Percentiles rank a stretch among this genome's conserved stretches.
phyloP scores from a whole-genome alignment of 1,140 invertebrate species.

The Physella acuta region DNA sequence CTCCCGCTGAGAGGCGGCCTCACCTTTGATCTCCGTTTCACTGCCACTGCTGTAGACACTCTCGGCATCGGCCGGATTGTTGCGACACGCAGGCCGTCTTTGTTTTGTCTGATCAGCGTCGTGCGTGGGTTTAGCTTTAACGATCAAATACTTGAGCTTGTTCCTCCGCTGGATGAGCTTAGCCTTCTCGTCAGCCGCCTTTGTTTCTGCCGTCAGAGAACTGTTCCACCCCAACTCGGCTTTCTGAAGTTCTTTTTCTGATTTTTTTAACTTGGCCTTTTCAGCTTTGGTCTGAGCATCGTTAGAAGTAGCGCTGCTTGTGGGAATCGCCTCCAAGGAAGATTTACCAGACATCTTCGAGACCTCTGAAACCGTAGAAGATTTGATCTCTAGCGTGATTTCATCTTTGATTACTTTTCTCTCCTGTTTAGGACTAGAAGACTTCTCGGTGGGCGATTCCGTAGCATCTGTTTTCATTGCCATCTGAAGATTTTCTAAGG shows the following conservation, averaged over 20 bases:
- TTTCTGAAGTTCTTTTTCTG: conserved; percentile 13
- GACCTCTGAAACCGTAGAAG: too few species aligned
- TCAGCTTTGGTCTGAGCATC: background rate
- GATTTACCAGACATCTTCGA: too few species aligned
- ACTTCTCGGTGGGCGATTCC: too few species aligned
- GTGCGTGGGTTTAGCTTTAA: background rate
- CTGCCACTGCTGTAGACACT: background rate
- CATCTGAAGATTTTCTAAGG: too few species aligned
- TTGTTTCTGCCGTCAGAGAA: background rate
- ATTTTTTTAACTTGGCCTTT: background rate
- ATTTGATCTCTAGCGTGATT: too few species aligned
- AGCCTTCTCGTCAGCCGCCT: background rate
- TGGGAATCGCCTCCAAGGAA: conserved; percentile 1
- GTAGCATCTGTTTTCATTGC: too few species aligned
- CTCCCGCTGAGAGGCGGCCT: background rate
- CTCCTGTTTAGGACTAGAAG: too few species aligned
- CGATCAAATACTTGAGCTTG: conserved; percentile 1
- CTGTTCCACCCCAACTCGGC: conserved; percentile 17
- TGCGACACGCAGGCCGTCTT: background rate
- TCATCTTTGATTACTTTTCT: too few species aligned
- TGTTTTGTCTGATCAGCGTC: background rate
- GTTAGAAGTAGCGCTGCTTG: background rate
- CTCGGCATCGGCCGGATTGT: background rate
- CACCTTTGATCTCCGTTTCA: background rate
- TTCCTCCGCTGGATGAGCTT: background rate